Evolutionary conservation across 2,888 invertebrate species (phyloP).

Genomic region (Platyscelio sp.): DNA sequence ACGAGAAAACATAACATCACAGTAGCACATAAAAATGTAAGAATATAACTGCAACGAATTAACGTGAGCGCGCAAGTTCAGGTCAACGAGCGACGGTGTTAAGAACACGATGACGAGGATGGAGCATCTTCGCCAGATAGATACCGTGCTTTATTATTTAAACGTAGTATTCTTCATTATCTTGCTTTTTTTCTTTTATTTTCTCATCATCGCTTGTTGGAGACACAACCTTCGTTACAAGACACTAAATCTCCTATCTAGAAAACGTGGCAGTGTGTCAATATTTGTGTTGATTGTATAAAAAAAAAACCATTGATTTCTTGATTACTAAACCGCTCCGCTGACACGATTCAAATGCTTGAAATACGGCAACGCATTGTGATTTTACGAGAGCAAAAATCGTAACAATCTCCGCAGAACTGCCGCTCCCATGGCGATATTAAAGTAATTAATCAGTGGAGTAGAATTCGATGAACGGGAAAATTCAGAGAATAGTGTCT

Average conservation of each 20-base stretch:
- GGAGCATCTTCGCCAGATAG: constrained; percentile 52
- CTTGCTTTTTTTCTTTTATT: neutral
- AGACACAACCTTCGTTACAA: constrained; percentile 84
- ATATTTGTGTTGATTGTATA: constrained; percentile 22
- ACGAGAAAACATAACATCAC: constrained; percentile 48
- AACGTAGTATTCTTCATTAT: neutral
- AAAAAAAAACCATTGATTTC: constrained; percentile 38
- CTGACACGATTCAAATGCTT: constrained; percentile 7
- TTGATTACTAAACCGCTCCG: constrained; percentile 17
- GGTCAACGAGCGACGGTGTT: constrained; percentile 66
- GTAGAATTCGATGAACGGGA: constrained; percentile 72
- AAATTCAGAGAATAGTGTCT: constrained; percentile 67
- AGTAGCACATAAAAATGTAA: constrained; percentile 49
- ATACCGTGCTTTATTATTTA: constrained; percentile 70
- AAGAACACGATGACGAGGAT: constrained; percentile 68
- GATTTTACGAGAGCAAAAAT: constrained; percentile 5
- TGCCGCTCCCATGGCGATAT: constrained; percentile 28
- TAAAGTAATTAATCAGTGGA: constrained; percentile 59
- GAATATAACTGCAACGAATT: constrained; percentile 57
- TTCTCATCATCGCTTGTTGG: constrained; percentile 75
- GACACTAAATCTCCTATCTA: constrained; percentile 77
- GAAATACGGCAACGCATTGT: constrained; percentile 19
- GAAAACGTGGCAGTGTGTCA: constrained; percentile 75
- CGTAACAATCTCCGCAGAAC: neutral
- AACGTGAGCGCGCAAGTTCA: constrained; percentile 70